Conservation (phyloP, 2,797 vertebrate genomes). For the Momotus momota region DNA sequence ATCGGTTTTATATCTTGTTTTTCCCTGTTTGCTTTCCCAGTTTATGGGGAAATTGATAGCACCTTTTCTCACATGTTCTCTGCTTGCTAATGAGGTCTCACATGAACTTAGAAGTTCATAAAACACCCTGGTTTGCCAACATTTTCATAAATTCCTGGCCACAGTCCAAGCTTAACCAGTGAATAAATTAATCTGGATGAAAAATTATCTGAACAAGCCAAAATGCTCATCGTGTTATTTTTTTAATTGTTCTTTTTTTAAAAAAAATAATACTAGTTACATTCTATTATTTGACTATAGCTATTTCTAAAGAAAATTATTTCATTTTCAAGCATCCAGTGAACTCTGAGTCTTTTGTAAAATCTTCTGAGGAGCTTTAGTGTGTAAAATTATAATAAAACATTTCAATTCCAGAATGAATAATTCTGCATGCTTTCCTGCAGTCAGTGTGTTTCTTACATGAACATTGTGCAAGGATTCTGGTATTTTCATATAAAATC, state of each 20-base stretch:
- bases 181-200: background rate
- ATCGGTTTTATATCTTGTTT: background rate
- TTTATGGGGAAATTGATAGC: background rate
- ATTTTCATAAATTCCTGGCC: background rate
- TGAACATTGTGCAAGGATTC: background rate
- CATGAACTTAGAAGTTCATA: background rate
- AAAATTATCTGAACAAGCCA: background rate
- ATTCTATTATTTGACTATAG: background rate
- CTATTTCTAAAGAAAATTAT: background rate
- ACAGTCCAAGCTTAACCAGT: background rate
- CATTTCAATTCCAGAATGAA: background rate
- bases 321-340: background rate
- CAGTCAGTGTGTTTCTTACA: background rate
- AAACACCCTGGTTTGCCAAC: background rate
- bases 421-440: fast-evolving
- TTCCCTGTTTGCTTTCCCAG: background rate
- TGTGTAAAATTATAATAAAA: background rate
- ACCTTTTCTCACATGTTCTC: background rate
- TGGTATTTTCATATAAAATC: background rate
- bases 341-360: background rate
- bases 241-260: no score
- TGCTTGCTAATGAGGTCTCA: background rate
- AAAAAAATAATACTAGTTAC: background rate
- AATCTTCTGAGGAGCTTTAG: background rate
- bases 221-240: background rate